Percentiles rank a stretch among this genome's conserved stretches.
Evolutionary conservation across 2,888 invertebrate genomes (phyloP).

Genomic region (Cactoblastis cactorum): DNA sequence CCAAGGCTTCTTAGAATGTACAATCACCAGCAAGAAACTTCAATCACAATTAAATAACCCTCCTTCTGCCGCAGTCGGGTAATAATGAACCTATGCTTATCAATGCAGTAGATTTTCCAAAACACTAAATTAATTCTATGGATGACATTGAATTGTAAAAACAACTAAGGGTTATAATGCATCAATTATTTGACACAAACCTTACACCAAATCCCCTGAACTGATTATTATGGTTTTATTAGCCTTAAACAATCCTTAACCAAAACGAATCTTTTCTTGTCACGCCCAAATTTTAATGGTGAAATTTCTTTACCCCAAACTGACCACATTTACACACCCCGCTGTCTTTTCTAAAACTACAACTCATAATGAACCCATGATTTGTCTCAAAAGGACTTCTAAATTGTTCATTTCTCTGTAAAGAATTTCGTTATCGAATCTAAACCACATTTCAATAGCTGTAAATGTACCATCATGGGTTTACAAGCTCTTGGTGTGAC

Average conservation of each 20-base stretch:
- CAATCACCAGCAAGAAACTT: too few relatives aligned
- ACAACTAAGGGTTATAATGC: neutral
- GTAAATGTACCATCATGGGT: constrained; percentile 56
- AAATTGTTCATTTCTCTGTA: constrained; percentile 37
- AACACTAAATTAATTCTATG: neutral
- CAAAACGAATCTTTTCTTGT: constrained; percentile 6
- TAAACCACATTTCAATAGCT: constrained; percentile 45
- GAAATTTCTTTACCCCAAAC: constrained; percentile 13
- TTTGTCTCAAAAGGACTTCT: constrained; percentile 48
- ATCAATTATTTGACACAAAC: neutral
- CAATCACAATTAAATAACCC: too few relatives aligned
- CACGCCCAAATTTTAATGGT: constrained; percentile 15
- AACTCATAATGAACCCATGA: constrained; percentile 24
- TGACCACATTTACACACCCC: constrained; percentile 13
- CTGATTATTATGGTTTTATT: neutral
- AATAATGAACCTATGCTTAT: too few relatives aligned
- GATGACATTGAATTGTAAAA: neutral
- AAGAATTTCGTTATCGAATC: constrained; percentile 46
- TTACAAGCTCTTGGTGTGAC: constrained; percentile 40
- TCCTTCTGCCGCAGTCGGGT: too few relatives aligned
- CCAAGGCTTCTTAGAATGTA: too few relatives aligned
- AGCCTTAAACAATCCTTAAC: constrained; percentile 21
- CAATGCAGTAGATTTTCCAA: too few relatives aligned
- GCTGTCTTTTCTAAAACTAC: constrained; percentile 23
- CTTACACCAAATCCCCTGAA: neutral